Evolutionary conservation across 2,888 invertebrate genomes (phyloP).

Genomic region (Patella depressa): DNA sequence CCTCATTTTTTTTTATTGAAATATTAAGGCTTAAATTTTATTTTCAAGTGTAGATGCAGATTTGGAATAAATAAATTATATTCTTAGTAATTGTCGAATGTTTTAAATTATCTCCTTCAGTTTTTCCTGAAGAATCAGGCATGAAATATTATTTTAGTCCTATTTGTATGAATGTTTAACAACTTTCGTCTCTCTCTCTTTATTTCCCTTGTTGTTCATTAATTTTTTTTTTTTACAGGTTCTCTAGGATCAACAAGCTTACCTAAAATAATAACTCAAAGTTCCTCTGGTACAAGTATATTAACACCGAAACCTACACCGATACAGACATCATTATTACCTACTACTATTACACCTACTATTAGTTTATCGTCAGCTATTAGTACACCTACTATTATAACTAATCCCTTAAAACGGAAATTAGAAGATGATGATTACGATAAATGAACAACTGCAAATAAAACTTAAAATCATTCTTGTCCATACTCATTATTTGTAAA

Average conservation of each 20-base stretch:
- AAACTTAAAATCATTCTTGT: neutral
- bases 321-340: too few species aligned
- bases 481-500: too few species aligned
- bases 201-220: neutral
- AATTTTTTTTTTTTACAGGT: slow-evolving; percentile 1
- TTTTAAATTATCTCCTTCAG: too few species aligned
- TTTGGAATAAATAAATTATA: neutral
- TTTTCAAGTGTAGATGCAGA: neutral
- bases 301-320: too few species aligned
- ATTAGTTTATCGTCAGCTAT: slow-evolving; percentile 38
- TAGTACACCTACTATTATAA: slow-evolving; percentile 38
- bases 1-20: too few species aligned
- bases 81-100: neutral
- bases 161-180: neutral
- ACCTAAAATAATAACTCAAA: slow-evolving; percentile 26
- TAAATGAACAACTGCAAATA: slow-evolving; percentile 21
- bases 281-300: neutral
- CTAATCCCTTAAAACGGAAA: slow-evolving; percentile 58
- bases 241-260: slow-evolving; percentile 18
- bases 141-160: too few species aligned
- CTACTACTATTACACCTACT: slow-evolving; percentile 48
- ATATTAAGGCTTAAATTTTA: neutral
- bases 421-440: slow-evolving; percentile 62
- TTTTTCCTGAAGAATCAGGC: too few species aligned
- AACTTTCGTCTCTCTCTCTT: neutral